A percentile compares a stretch with the other conserved stretches of the same genome.
Conservation (phyloP, 2,113 vertebrate species). For the Dascyllus trimaculatus region DNA sequence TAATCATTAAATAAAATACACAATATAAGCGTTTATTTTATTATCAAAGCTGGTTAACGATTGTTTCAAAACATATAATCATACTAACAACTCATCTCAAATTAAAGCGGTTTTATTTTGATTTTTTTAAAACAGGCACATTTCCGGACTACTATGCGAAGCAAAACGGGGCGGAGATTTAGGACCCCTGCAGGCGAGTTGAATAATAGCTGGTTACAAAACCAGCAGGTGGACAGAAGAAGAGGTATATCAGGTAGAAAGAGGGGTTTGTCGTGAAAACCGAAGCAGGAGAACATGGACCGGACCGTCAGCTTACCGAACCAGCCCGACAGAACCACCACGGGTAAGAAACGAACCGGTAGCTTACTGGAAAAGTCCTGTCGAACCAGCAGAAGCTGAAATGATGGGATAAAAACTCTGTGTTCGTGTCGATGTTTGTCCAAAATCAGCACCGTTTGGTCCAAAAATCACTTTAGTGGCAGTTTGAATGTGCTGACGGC, state of each 20-base stretch:
- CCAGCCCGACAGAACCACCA: constrained; percentile 68
- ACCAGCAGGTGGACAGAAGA: too few species aligned
- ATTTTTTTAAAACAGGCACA: constrained; percentile 46
- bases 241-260: too few species aligned
- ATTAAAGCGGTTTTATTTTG: neutral
- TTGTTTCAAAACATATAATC: neutral
- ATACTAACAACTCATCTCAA: rapidly evolving
- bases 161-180: constrained; percentile 5
- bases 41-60: too few species aligned
- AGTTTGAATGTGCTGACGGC: too few species aligned
- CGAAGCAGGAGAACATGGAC: constrained; percentile 72
- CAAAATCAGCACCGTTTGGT: too few species aligned
- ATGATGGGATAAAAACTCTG: too few species aligned
- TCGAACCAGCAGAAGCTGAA: too few species aligned
- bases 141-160: neutral
- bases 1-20: neutral
- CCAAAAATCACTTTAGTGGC: too few species aligned
- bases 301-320: constrained; percentile 71
- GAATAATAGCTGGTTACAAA: constrained; percentile 40
- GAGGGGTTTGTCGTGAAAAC: neutral
- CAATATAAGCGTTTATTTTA: too few species aligned
- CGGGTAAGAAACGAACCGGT: constrained; percentile 64
- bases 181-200: constrained; percentile 45
- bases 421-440: too few species aligned
- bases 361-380: too few species aligned